These are phyloP conservation scores for Dione juno DNA, from an alignment of 2,888 invertebrate genomes.

Conservation along the genomic window DNA sequence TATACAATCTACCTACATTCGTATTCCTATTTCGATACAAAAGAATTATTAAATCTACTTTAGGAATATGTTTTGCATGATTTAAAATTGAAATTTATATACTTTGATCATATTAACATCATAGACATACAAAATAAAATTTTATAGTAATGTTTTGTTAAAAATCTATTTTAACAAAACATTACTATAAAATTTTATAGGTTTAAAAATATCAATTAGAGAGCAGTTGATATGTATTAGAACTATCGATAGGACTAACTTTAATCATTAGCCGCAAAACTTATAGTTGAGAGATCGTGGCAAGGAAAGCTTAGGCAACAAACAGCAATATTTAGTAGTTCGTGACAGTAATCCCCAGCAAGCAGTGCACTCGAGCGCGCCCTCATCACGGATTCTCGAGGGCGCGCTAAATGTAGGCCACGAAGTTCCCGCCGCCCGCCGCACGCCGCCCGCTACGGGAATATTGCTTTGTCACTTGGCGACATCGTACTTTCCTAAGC, in stretches of 20 bases:
- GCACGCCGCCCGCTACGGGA: slow-evolving; percentile 56
- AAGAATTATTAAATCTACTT: not conserved
- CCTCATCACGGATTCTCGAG: slow-evolving; percentile 79
- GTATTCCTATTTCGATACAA: not conserved
- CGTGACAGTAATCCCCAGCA: slow-evolving; percentile 69
- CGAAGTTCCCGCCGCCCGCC: slow-evolving; percentile 64
- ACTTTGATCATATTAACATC: not conserved
- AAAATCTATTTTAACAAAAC: no score
- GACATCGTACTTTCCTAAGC: slow-evolving; percentile 79
- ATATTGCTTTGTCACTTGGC: slow-evolving; percentile 83
- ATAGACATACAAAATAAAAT: no score
- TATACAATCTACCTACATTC: not conserved
- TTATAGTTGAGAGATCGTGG: slow-evolving; percentile 38
- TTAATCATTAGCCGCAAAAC: slow-evolving; percentile 34
- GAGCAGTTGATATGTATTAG: not conserved
- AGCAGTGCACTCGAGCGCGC: slow-evolving; percentile 69
- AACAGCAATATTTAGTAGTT: slow-evolving; percentile 69
- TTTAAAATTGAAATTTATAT: not conserved
- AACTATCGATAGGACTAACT: slow-evolving; percentile 21
- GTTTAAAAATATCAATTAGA: slow-evolving; percentile 10
- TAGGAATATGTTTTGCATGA: not conserved
- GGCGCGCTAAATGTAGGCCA: slow-evolving; percentile 81
- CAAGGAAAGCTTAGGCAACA: slow-evolving; percentile 48
- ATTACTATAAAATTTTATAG: no score
- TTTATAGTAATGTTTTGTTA: no score